These are phyloP conservation scores for Sphaerodactylus townsendi DNA, from an alignment of 2,113 vertebrate genomes.

Conservation along the genomic window DNA sequence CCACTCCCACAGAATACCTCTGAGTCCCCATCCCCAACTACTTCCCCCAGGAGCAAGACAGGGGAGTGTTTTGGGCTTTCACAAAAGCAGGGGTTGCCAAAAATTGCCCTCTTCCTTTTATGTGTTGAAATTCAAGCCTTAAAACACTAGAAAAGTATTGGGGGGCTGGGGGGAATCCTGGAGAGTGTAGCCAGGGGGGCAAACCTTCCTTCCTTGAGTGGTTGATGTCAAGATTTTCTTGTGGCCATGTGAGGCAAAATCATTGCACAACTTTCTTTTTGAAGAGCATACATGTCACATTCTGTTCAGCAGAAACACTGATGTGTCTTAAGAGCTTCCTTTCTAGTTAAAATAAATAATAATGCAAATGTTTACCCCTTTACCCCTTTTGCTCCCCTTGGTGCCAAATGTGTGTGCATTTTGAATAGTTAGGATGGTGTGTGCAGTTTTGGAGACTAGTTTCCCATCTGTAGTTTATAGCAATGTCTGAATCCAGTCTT, in stretches of 20 bases:
- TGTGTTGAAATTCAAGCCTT: too few relatives aligned
- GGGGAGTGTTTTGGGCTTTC: too few relatives aligned
- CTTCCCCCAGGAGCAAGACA: too few relatives aligned
- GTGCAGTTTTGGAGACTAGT: neutral
- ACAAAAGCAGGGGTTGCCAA: too few relatives aligned
- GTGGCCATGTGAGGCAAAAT: neutral
- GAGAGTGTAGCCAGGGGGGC: neutral
- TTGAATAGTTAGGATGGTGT: neutral
- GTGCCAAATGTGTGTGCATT: neutral
- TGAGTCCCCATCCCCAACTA: too few relatives aligned
- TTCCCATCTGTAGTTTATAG: too few relatives aligned
- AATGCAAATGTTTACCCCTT: neutral
- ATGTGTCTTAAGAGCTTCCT: neutral
- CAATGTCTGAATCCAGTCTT: too few relatives aligned
- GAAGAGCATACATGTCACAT: neutral
- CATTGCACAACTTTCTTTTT: neutral
- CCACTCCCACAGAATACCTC: too few relatives aligned
- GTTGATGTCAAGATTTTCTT: neutral
- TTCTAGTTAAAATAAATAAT: neutral
- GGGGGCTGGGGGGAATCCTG: neutral
- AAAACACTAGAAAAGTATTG: neutral
- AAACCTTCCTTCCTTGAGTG: neutral
- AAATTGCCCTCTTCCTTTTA: too few relatives aligned
- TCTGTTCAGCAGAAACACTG: neutral
- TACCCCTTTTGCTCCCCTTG: too few relatives aligned